Evolutionary conservation across 2,888 invertebrate species (phyloP).

Genomic region (Agrotis clavis): DNA sequence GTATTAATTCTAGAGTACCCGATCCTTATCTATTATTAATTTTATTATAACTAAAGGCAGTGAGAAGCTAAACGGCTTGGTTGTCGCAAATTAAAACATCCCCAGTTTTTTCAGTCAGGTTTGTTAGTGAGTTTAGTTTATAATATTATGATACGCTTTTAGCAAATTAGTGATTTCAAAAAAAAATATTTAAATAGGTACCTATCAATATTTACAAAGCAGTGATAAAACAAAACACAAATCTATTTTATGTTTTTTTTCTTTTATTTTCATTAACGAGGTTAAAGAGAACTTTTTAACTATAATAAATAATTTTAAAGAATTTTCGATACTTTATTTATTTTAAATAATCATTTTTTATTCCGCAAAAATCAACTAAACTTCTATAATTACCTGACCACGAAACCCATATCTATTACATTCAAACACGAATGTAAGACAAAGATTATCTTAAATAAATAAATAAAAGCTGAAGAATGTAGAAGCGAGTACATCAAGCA

Average conservation of each 20-base stretch:
- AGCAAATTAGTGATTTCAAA: slow-evolving; percentile 1
- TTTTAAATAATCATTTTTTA: not conserved
- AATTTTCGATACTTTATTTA: not conserved
- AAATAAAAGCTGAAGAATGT: slow-evolving; percentile 79
- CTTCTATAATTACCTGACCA: slow-evolving; percentile 57
- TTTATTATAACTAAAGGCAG: slow-evolving; percentile 62
- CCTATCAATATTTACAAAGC: slow-evolving; percentile 27
- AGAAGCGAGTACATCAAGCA: slow-evolving; percentile 79
- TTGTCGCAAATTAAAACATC: slow-evolving; percentile 61
- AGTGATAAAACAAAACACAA: slow-evolving; percentile 21
- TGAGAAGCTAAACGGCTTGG: slow-evolving; percentile 66
- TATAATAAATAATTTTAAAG: not conserved
- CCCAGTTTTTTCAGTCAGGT: slow-evolving; percentile 60
- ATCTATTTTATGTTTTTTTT: not conserved
- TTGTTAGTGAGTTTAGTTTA: slow-evolving; percentile 42
- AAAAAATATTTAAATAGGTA: not conserved
- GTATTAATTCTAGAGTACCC: slow-evolving; percentile 54
- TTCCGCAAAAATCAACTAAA: slow-evolving; percentile 19
- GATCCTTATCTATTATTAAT: slow-evolving; percentile 58
- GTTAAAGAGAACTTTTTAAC: slow-evolving; percentile 8
- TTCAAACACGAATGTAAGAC: slow-evolving; percentile 42
- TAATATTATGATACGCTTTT: no score
- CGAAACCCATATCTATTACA: slow-evolving; percentile 49
- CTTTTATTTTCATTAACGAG: slow-evolving; percentile 35
- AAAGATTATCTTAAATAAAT: slow-evolving; percentile 77